These are phyloP conservation scores for Stylophora pistillata DNA, from an alignment of 64 coral and sea anemone genomes.

Conservation along the genomic window DNA sequence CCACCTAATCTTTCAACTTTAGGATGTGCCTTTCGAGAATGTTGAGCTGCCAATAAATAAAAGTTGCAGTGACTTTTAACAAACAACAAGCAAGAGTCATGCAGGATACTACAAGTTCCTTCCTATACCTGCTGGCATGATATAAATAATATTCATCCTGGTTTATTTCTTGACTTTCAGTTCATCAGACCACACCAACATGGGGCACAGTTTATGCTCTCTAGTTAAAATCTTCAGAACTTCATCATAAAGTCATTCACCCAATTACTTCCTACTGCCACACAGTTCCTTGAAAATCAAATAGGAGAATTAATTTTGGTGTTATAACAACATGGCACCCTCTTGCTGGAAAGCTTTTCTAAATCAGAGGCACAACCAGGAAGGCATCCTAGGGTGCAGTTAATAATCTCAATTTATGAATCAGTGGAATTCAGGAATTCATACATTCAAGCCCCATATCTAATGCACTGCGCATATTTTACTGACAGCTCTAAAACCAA, in stretches of 20 bases:
- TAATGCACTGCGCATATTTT: too few species aligned
- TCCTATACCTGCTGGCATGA: too few species aligned
- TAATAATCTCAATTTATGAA: too few species aligned
- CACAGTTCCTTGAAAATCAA: too few species aligned
- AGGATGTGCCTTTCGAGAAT: conserved; percentile 45
- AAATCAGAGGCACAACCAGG: too few species aligned
- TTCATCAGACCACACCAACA: conserved; percentile 15
- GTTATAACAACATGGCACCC: too few species aligned
- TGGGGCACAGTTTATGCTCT: background rate
- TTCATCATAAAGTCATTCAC: conserved; percentile 3
- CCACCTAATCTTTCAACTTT: conserved; percentile 49
- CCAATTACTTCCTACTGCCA: background rate
- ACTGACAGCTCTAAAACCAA: too few species aligned
- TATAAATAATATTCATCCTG: background rate
- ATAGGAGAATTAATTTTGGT: too few species aligned
- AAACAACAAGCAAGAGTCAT: background rate
- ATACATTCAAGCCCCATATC: too few species aligned
- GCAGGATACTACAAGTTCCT: background rate
- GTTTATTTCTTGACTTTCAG: conserved; percentile 6
- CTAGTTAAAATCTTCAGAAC: background rate
- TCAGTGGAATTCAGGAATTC: too few species aligned
- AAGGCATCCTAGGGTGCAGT: too few species aligned
- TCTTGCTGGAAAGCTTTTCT: background rate
- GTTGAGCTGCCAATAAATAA: conserved; percentile 19
- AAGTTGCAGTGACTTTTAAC: background rate